These are phyloP conservation scores for Megaptera novaeangliae DNA, from an alignment of 2,113 vertebrate species.

Conservation along the genomic window DNA sequence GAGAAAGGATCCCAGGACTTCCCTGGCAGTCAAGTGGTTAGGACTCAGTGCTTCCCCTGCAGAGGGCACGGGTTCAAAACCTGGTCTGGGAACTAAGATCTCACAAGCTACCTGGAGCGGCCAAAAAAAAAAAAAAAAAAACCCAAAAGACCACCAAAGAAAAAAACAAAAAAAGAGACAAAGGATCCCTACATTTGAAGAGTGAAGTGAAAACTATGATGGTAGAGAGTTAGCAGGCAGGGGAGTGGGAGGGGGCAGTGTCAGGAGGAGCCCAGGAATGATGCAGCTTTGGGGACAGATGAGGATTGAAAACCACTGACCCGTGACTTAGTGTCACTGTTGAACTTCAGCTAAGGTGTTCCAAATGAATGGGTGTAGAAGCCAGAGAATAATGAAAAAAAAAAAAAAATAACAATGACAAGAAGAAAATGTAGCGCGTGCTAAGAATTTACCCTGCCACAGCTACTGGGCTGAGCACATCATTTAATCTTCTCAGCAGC, in stretches of 20 bases:
- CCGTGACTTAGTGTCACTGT: background rate
- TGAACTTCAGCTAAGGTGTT: background rate
- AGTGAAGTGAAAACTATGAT: background rate
- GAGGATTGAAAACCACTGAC: background rate
- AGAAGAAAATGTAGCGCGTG: background rate
- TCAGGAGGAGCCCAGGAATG: background rate
- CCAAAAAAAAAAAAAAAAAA: too few relatives aligned
- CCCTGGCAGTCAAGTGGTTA: too few relatives aligned
- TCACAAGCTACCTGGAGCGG: too few relatives aligned
- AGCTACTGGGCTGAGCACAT: background rate
- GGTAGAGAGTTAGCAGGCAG: background rate
- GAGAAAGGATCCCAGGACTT: background rate
- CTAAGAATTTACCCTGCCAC: background rate
- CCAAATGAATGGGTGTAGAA: background rate
- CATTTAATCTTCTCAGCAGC: background rate
- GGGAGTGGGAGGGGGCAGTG: rapidly evolving
- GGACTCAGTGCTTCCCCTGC: too few relatives aligned
- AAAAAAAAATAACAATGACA: background rate
- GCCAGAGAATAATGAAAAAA: background rate
- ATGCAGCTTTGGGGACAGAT: background rate
- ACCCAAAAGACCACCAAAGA: too few relatives aligned
- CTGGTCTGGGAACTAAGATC: too few relatives aligned
- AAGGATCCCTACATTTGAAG: background rate
- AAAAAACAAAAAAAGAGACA: background rate
- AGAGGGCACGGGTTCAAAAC: too few relatives aligned